Conservation (phyloP, 2,797 vertebrate species). For the Rhabdophis nuchalis region DNA sequence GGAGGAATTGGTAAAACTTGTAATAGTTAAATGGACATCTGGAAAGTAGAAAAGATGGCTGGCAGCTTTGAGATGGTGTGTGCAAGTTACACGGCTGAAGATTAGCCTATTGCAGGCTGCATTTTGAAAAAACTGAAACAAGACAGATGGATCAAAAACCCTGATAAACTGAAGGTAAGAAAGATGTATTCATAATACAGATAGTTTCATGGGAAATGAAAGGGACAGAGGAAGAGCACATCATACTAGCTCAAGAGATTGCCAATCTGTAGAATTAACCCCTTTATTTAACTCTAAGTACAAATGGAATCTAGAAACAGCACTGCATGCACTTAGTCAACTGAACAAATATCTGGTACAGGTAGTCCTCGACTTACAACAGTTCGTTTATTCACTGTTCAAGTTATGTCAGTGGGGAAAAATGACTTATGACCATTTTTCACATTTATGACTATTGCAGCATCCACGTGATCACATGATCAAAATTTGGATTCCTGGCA, state of each 20-base stretch:
- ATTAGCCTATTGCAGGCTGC: not conserved
- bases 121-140: not conserved
- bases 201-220: not conserved
- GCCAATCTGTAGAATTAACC: not conserved
- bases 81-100: not conserved
- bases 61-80: not conserved
- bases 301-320: not conserved
- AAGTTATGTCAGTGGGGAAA: too few species aligned
- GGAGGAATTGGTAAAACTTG: not conserved
- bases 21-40: not conserved
- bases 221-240: not conserved
- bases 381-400: not conserved
- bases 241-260: not conserved
- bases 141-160: not conserved
- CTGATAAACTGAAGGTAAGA: not conserved
- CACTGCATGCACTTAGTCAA: not conserved
- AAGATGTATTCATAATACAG: not conserved
- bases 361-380: not conserved
- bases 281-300: not conserved
- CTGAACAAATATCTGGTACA: not conserved
- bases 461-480: too few species aligned
- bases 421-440: too few species aligned
- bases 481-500: too few species aligned
- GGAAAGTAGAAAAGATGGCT: not conserved
- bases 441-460: too few species aligned